Conservation (phyloP, 2,797 vertebrate species). For the Gouania willdenowi region DNA sequence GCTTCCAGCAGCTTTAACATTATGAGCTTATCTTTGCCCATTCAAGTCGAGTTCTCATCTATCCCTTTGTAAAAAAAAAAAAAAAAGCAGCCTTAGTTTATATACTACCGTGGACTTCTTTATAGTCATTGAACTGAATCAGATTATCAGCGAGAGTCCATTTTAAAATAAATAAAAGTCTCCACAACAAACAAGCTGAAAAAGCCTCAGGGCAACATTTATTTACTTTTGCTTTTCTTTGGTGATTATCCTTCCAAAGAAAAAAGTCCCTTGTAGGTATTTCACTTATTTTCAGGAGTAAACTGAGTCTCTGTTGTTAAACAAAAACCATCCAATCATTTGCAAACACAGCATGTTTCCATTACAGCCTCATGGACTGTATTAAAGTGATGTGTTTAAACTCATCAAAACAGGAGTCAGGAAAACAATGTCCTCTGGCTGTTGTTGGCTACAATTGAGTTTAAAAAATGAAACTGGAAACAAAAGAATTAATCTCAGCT, state of each 20-base stretch:
- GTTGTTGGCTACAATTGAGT: slow-evolving; percentile 10
- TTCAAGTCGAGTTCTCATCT: no score
- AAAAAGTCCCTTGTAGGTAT: neutral
- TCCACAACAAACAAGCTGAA: slow-evolving; percentile 11
- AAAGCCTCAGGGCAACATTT: neutral
- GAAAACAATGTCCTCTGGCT: slow-evolving; percentile 23
- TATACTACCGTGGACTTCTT: no score
- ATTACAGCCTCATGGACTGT: neutral
- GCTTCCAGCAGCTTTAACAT: no score
- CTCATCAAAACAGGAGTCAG: slow-evolving; percentile 38
- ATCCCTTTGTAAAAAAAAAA: no score
- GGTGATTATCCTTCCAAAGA: neutral
- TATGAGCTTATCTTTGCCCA: no score
- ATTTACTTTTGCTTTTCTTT: slow-evolving; percentile 27
- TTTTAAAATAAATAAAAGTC: slow-evolving; percentile 29
- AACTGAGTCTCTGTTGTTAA: neutral
- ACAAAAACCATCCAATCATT: slow-evolving; percentile 1
- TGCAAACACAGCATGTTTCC: slow-evolving; percentile 9
- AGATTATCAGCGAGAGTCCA: no score
- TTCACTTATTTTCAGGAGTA: neutral
- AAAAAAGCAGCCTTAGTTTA: no score
- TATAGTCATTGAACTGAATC: slow-evolving; percentile 16
- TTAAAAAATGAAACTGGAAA: slow-evolving; percentile 17
- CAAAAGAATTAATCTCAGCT: slow-evolving; percentile 21
- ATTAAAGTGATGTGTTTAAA: slow-evolving; percentile 4